phyloP scores from a whole-genome alignment of 2,888 invertebrate species.

The Pomacea canaliculata region DNA sequence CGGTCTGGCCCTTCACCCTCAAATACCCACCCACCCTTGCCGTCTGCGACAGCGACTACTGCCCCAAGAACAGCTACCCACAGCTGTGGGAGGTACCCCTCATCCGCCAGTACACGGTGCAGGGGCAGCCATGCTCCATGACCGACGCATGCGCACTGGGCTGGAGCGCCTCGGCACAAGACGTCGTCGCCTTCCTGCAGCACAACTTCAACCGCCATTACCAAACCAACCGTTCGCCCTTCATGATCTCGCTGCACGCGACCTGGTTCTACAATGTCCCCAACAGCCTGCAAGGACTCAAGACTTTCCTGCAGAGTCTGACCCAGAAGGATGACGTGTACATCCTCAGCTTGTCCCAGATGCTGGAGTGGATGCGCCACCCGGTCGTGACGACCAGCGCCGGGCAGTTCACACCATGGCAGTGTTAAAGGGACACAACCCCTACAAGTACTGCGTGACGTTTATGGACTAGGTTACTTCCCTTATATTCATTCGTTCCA shows the following conservation, averaged over 20 bases:
- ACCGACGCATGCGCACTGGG: slow-evolving; percentile 44
- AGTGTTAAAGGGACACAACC: slow-evolving; percentile 21
- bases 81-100: slow-evolving; percentile 79
- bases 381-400: slow-evolving; percentile 33
- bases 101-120: slow-evolving; percentile 50
- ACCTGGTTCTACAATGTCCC: slow-evolving; percentile 77
- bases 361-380: slow-evolving; percentile 45
- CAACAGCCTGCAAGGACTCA: slow-evolving; percentile 35
- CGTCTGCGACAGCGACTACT: slow-evolving; percentile 37
- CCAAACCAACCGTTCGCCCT: slow-evolving; percentile 78
- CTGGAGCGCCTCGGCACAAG: slow-evolving; percentile 26
- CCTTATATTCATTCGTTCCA: too few relatives aligned
- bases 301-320: slow-evolving; percentile 38
- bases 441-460: too few relatives aligned
- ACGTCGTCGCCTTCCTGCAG: slow-evolving; percentile 72
- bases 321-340: slow-evolving; percentile 44
- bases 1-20: slow-evolving; percentile 94
- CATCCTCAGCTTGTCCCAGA: slow-evolving; percentile 38
- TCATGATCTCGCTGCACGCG: slow-evolving; percentile 84
- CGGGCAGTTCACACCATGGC: slow-evolving; percentile 31
- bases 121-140: slow-evolving; percentile 50
- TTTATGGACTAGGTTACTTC: too few relatives aligned
- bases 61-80: slow-evolving; percentile 61
- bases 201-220: slow-evolving; percentile 84
- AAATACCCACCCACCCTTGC: slow-evolving; percentile 74